Evolutionary conservation across 2,888 invertebrate genomes (phyloP).

Genomic region (Bimastos eiseni): DNA sequence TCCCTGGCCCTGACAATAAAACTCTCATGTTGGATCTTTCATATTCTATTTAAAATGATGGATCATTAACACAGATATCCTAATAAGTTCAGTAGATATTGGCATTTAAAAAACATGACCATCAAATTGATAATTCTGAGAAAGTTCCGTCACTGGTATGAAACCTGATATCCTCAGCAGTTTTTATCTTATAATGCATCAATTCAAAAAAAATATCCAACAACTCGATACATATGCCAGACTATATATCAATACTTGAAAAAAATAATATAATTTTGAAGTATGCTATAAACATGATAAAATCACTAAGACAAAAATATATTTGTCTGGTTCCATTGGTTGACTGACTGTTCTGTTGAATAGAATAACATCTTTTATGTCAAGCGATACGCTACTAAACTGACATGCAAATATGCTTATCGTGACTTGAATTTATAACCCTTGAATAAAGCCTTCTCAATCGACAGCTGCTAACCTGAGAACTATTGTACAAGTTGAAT

Average conservation of each 20-base stretch:
- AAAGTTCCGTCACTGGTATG: not conserved
- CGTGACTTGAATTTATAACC: slow-evolving; percentile 13
- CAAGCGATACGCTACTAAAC: not conserved
- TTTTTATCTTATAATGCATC: not conserved
- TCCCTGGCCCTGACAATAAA: not conserved
- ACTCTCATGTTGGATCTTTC: not conserved
- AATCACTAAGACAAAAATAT: not conserved
- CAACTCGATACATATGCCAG: not conserved
- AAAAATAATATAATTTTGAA: not conserved
- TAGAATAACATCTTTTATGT: not conserved
- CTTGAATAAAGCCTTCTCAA: not conserved
- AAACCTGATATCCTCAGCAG: not conserved
- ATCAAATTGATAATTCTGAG: too few species aligned
- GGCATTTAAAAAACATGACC: too few species aligned
- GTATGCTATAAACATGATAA: not conserved
- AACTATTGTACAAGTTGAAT: not conserved
- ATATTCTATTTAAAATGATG: not conserved
- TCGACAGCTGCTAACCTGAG: not conserved
- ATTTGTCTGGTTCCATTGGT: not conserved
- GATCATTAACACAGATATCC: not conserved
- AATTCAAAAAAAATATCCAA: not conserved
- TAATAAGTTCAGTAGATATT: too few species aligned
- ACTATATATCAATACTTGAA: not conserved
- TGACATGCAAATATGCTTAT: not conserved
- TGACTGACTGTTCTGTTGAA: not conserved